phyloP scores from a whole-genome alignment of 2,888 invertebrate genomes.

The Falcaria lacertinaria region DNA sequence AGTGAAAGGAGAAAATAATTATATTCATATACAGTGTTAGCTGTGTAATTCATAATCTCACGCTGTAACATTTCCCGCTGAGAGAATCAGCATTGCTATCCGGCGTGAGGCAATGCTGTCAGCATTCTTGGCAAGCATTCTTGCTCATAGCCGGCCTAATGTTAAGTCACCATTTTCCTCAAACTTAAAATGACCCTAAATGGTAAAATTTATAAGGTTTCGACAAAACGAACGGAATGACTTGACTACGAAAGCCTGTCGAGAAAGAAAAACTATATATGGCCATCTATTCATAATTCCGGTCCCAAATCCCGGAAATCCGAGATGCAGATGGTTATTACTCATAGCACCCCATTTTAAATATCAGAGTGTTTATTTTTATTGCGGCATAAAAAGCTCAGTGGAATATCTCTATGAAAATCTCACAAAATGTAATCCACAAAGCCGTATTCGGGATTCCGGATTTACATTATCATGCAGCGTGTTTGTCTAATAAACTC shows the following conservation, averaged over 20 bases:
- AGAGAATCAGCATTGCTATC: no score
- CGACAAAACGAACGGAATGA: no score
- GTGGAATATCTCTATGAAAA: background rate
- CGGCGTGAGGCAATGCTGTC: no score
- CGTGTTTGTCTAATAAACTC: background rate
- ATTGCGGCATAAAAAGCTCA: constrained; percentile 1
- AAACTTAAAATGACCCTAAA: no score
- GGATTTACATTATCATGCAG: background rate
- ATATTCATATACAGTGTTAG: no score
- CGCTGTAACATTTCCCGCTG: no score
- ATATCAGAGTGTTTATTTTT: background rate
- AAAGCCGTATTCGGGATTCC: background rate
- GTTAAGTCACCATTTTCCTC: no score
- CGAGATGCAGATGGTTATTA: background rate
- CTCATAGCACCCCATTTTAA: background rate
- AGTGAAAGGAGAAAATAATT: no score
- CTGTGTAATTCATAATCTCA: no score
- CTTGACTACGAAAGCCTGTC: background rate
- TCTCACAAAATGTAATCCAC: background rate
- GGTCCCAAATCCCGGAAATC: background rate
- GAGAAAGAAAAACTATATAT: background rate
- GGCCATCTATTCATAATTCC: background rate
- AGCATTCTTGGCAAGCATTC: no score
- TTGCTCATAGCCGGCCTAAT: no score
- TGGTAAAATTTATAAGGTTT: no score